Evolutionary conservation across 2,797 vertebrate species (phyloP).

Genomic region (Lutjanus campechanus): DNA sequence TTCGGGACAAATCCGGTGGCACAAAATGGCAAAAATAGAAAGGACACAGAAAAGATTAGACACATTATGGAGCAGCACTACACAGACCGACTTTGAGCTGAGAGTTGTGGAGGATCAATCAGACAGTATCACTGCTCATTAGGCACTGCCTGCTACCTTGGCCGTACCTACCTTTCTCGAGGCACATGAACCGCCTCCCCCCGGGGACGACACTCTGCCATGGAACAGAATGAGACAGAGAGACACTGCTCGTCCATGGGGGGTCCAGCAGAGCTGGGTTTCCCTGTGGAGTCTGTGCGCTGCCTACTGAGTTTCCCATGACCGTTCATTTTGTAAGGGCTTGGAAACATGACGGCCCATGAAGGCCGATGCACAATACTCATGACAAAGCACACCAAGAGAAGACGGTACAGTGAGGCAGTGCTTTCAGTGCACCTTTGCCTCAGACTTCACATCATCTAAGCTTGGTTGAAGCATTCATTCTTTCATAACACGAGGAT

Average conservation of each 20-base stretch:
- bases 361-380: conserved; percentile 63
- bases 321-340: conserved; percentile 68
- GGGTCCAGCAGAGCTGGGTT: conserved; percentile 67
- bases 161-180: conserved; percentile 8
- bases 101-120: not conserved
- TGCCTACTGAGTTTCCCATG: conserved; percentile 82
- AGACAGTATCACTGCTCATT: not conserved
- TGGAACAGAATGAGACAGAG: conserved; percentile 74
- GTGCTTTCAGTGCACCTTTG: conserved; percentile 33
- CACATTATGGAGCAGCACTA: not conserved
- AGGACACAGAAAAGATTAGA: not conserved
- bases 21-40: not conserved
- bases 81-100: not conserved
- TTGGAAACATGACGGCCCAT: conserved; percentile 61
- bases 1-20: not conserved
- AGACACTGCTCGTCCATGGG: conserved; percentile 69
- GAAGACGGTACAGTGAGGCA: conserved; percentile 21
- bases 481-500: conserved; percentile 24
- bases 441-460: conserved; percentile 15
- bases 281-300: conserved; percentile 57
- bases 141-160: not conserved
- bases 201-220: conserved; percentile 50
- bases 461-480: not conserved
- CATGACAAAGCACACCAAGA: conserved; percentile 45
- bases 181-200: conserved; percentile 32